Percentiles rank a stretch among this genome's conserved stretches.
Conservation (phyloP, 1,140 invertebrate genomes). For the Mizuhopecten yessoensis region DNA sequence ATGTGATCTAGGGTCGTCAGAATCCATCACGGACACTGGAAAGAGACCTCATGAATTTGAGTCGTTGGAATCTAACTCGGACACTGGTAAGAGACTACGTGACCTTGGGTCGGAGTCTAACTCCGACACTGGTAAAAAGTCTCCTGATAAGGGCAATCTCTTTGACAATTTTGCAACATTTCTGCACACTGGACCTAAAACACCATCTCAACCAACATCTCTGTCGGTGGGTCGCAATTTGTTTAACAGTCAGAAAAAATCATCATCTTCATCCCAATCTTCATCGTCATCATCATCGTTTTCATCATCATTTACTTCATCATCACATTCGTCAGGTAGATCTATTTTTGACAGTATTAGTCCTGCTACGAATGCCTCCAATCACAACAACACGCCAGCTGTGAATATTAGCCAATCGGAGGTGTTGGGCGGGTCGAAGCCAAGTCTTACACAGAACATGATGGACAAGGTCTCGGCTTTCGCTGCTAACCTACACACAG, state of each 20-base stretch:
- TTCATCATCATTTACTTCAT: not conserved
- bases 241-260: not conserved
- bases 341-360: slow-evolving; percentile 11
- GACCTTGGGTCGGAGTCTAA: not conserved
- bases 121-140: not conserved
- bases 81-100: too few relatives aligned
- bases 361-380: not conserved
- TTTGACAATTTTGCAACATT: slow-evolving; percentile 60
- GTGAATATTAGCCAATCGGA: not conserved
- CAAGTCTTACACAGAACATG: slow-evolving; percentile 43
- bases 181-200: not conserved
- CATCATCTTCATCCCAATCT: not conserved
- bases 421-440: slow-evolving; percentile 6
- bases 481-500: slow-evolving; percentile 59
- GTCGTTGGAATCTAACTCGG: not conserved
- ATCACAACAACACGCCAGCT: not conserved
- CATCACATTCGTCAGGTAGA: slow-evolving; percentile 2
- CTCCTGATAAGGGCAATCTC: slow-evolving; percentile 57
- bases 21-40: not conserved
- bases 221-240: not conserved
- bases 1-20: not conserved
- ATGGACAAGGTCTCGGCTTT: slow-evolving; percentile 62
- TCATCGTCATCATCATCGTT: not conserved
- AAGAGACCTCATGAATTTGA: slow-evolving; percentile 27
- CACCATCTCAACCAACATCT: not conserved